These are phyloP conservation scores for Rhynchotus rufescens DNA, from an alignment of 2,797 vertebrate species.

Conservation along the genomic window DNA sequence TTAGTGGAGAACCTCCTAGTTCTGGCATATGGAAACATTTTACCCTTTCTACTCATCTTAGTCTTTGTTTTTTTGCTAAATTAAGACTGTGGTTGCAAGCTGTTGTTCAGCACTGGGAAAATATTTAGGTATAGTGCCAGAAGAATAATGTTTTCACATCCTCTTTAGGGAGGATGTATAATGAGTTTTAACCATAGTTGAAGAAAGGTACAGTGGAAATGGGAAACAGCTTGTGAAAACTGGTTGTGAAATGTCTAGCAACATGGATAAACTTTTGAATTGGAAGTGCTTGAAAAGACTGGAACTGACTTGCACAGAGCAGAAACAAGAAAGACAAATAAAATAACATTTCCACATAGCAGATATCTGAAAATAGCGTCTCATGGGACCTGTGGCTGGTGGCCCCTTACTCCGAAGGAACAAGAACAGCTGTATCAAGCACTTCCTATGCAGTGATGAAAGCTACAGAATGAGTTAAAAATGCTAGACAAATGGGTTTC, in stretches of 20 bases:
- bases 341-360: background rate
- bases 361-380: background rate
- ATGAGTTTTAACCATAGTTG: background rate
- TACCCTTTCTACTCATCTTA: background rate
- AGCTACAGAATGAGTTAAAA: background rate
- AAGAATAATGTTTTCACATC: background rate
- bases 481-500: background rate
- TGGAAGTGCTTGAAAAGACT: background rate
- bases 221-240: background rate
- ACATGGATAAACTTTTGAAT: background rate
- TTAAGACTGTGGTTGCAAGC: conserved; percentile 34
- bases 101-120: conserved; percentile 27
- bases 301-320: background rate
- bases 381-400: background rate
- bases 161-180: background rate
- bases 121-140: conserved; percentile 3
- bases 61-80: conserved; percentile 6
- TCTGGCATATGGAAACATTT: conserved; percentile 18
- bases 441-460: background rate
- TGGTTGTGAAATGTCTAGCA: background rate
- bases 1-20: background rate
- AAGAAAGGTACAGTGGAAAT: conserved; percentile 22
- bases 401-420: background rate
- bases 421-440: background rate
- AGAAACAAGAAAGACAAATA: background rate